These are phyloP conservation scores for Lates calcarifer DNA, from an alignment of 2,113 vertebrate genomes.

Conservation along the genomic window DNA sequence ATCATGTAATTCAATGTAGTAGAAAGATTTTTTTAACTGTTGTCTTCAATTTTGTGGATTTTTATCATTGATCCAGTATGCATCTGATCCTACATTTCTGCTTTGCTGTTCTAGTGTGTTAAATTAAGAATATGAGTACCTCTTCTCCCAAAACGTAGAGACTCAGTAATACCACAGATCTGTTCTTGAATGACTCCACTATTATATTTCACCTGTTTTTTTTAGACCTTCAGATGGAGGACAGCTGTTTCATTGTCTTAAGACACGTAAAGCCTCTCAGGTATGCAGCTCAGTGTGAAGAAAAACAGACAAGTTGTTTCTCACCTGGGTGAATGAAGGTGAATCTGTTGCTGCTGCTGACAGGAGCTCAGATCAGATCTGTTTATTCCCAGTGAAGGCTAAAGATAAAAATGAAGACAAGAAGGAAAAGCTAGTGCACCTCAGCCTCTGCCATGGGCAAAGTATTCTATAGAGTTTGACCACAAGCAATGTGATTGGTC, in stretches of 20 bases:
- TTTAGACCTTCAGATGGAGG: background rate
- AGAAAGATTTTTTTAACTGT: too few species aligned
- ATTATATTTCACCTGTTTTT: background rate
- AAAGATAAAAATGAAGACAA: background rate
- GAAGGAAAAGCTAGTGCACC: background rate
- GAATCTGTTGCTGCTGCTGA: background rate
- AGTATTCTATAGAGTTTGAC: background rate
- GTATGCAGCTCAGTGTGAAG: background rate
- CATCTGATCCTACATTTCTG: too few species aligned
- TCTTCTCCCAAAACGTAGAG: background rate
- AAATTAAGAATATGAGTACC: background rate
- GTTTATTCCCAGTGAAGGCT: background rate
- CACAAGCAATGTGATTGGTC: slow-evolving; percentile 43
- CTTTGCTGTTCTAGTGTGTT: background rate
- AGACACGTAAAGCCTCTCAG: background rate
- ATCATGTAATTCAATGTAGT: too few species aligned
- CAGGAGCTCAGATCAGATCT: too few species aligned
- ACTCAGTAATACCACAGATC: too few species aligned
- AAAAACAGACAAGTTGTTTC: background rate
- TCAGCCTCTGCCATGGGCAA: background rate
- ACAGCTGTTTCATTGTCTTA: background rate
- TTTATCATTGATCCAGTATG: too few species aligned
- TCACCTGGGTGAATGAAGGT: slow-evolving; percentile 50
- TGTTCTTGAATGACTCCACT: background rate
- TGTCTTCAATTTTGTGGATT: too few species aligned